Conservation (phyloP, 1,140 invertebrate species). For the Ips nitidus region DNA sequence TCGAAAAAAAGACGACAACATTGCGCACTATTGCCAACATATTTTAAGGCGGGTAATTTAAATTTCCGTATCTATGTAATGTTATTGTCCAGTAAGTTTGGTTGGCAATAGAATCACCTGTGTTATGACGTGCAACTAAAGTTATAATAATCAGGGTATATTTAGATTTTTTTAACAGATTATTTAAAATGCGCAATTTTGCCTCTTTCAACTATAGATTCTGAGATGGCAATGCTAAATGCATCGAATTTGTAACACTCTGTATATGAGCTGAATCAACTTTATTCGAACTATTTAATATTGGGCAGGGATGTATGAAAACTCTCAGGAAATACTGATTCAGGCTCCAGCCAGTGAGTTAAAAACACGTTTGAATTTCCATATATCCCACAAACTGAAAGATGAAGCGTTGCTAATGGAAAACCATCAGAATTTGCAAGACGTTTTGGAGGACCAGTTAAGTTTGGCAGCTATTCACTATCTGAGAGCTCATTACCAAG, state of each 20-base stretch:
- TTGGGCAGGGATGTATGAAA: constrained; percentile 61
- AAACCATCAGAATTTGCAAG: constrained; percentile 80
- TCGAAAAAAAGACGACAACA: too few species aligned
- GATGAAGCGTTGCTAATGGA: constrained; percentile 83
- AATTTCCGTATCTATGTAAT: too few species aligned
- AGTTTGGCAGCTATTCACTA: constrained; percentile 97
- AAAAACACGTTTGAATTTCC: constrained; percentile 85
- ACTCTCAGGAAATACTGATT: constrained; percentile 65
- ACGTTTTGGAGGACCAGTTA: constrained; percentile 92
- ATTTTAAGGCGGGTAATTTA: too few species aligned
- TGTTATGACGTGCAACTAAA: too few species aligned
- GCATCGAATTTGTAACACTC: not conserved
- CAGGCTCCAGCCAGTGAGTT: constrained; percentile 63
- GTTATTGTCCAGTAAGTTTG: too few species aligned
- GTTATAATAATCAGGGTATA: too few species aligned
- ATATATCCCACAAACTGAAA: constrained; percentile 89
- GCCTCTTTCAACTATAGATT: not conserved
- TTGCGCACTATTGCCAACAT: too few species aligned
- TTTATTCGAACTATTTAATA: too few species aligned
- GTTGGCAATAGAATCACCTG: too few species aligned
- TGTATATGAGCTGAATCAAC: not conserved
- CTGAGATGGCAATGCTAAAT: not conserved
- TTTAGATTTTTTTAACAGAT: too few species aligned
- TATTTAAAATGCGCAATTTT: not conserved
- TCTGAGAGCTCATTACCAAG: constrained; percentile 93